phyloP scores from a whole-genome alignment of 2,797 vertebrate genomes.

The Lacerta bilineata region DNA sequence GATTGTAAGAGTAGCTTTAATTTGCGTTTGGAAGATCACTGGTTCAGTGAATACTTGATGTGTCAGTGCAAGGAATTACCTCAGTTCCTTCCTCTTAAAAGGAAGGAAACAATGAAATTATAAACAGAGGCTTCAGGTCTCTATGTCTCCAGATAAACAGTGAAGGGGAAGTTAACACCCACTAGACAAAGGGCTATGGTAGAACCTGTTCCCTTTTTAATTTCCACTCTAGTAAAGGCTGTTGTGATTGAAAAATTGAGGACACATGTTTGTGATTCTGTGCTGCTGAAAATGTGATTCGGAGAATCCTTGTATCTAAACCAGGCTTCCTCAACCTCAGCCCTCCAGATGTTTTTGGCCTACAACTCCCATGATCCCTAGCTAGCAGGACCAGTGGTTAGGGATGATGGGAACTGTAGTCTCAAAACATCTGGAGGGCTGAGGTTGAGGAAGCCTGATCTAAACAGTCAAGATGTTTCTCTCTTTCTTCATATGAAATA shows the following conservation, averaged over 20 bases:
- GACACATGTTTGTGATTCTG: conserved; percentile 15
- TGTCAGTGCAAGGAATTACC: conserved; percentile 58
- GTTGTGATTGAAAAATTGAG: conserved; percentile 50
- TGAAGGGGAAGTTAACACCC: conserved; percentile 66
- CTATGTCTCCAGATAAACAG: conserved; percentile 46
- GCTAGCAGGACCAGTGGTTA: too few species aligned
- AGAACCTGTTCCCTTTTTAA: conserved; percentile 49
- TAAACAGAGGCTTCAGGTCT: conserved; percentile 57
- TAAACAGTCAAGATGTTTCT: conserved; percentile 21
- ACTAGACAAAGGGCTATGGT: conserved; percentile 47
- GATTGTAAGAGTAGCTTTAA: conserved; percentile 41
- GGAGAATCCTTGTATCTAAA: conserved; percentile 4
- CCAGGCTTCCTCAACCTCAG: too few species aligned
- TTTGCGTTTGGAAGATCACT: conserved; percentile 36
- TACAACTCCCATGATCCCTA: too few species aligned
- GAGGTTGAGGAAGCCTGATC: neutral
- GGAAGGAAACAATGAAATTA: conserved; percentile 53
- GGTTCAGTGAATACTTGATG: conserved; percentile 47
- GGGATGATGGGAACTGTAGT: too few species aligned
- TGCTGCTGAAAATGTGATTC: conserved; percentile 19
- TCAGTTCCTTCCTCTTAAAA: conserved; percentile 72
- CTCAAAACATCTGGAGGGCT: too few species aligned
- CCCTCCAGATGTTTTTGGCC: too few species aligned
- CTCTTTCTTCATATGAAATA: neutral
- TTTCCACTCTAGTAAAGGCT: conserved; percentile 54